Conservation (phyloP, 64 coral and sea anemone species). For the Stichodactyla mertensii region DNA sequence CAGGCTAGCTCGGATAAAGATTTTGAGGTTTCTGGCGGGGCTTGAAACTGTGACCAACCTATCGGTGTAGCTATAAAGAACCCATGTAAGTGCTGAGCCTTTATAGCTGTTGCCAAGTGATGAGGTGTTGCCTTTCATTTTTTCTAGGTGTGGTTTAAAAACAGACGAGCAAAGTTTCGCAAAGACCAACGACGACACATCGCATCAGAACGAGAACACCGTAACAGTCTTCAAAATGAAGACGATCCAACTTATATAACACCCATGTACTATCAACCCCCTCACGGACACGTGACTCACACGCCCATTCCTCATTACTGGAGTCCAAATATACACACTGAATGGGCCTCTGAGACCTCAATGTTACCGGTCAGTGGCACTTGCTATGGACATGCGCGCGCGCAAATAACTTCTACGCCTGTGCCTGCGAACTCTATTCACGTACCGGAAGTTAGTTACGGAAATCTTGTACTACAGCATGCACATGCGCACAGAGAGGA, state of each 20-base stretch:
- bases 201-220: conserved; percentile 18
- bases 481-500: conserved; percentile 11
- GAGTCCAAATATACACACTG: not conserved
- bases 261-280: conserved; percentile 17
- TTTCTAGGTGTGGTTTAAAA: conserved; percentile 64
- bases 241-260: conserved; percentile 15
- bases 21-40: no score
- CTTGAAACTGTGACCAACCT: no score
- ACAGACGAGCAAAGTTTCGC: conserved; percentile 60
- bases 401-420: conserved; percentile 13
- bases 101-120: no score
- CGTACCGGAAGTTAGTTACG: conserved; percentile 12
- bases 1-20: no score
- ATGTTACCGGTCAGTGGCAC: conserved; percentile 4
- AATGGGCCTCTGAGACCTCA: conserved; percentile 10
- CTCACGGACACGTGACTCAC: conserved; percentile 16
- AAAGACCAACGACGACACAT: conserved; percentile 41
- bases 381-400: conserved; percentile 19
- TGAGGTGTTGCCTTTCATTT: not conserved
- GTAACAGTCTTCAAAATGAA: not conserved
- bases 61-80: no score
- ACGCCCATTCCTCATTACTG: not conserved
- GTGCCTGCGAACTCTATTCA: conserved; percentile 24
- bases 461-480: conserved; percentile 15
- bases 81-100: no score